These are phyloP conservation scores for Grammomys surdaster DNA, from an alignment of 2,113 vertebrate species.

Conservation along the genomic window DNA sequence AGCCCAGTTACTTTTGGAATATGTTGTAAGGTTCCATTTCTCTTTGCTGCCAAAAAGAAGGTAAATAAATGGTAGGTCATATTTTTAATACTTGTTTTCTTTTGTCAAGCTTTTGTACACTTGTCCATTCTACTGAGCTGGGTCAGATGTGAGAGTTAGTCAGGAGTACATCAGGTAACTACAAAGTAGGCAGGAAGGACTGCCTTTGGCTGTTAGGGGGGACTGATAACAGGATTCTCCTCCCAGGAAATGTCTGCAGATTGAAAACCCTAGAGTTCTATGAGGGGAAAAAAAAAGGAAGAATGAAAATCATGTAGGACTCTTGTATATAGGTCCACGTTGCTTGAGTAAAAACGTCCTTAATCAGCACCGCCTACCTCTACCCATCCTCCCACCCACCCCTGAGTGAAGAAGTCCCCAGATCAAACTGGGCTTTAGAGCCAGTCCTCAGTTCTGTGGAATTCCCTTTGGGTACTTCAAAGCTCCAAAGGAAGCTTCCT, in stretches of 20 bases:
- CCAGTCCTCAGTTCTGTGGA: not conserved
- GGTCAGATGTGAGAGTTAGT: not conserved
- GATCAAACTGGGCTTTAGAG: slow-evolving; percentile 2
- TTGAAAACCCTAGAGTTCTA: not conserved
- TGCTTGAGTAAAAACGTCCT: not conserved
- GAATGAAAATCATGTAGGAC: slow-evolving; percentile 2
- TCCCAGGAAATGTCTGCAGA: slow-evolving; percentile 33
- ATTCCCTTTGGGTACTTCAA: not conserved
- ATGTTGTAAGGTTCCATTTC: slow-evolving; percentile 15
- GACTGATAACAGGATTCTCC: not conserved
- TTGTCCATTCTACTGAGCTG: slow-evolving; percentile 19
- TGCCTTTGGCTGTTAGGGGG: not conserved
- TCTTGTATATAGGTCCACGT: not conserved
- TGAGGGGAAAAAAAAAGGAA: not conserved
- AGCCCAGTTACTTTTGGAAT: slow-evolving; percentile 48
- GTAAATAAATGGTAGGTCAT: not conserved
- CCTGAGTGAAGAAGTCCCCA: not conserved
- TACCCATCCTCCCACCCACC: too few species aligned
- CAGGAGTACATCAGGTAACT: not conserved
- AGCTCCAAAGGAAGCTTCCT: slow-evolving; percentile 22
- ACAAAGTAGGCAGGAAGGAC: not conserved
- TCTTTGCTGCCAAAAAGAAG: slow-evolving; percentile 34
- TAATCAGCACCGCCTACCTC: not conserved
- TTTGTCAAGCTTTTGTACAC: not conserved
- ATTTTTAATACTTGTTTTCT: slow-evolving; percentile 52